Conservation (phyloP, 2,888 invertebrate species). For the Eilema griseolum region DNA sequence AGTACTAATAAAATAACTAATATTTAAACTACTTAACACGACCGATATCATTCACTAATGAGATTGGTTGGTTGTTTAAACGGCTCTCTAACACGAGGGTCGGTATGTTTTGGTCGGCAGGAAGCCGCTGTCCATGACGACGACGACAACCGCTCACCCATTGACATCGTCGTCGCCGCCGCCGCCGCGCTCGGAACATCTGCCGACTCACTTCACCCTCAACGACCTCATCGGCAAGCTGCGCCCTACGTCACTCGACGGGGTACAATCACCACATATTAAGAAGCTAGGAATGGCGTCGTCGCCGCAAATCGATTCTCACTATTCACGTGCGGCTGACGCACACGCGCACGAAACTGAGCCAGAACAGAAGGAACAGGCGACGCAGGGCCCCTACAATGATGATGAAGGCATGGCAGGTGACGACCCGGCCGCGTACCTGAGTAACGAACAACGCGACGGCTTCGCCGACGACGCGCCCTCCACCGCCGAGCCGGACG, state of each 20-base stretch:
- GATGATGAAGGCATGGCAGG: constrained; percentile 85
- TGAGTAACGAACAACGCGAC: constrained; percentile 73
- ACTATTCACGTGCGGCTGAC: constrained; percentile 86
- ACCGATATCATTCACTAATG: not conserved
- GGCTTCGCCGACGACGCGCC: constrained; percentile 81
- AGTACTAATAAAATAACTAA: constrained; percentile 36
- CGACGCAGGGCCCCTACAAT: constrained; percentile 89
- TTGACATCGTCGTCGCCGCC: constrained; percentile 86
- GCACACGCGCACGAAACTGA: constrained; percentile 80
- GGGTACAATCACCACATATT: constrained; percentile 81
- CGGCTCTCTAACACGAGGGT: constrained; percentile 77
- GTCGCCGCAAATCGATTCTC: constrained; percentile 87
- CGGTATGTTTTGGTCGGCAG: constrained; percentile 73
- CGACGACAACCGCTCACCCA: constrained; percentile 86
- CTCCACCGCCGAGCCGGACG: constrained; percentile 88
- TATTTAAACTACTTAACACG: constrained; percentile 12
- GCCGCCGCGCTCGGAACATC: constrained; percentile 85
- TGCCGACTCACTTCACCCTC: constrained; percentile 84
- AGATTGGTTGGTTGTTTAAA: constrained; percentile 42
- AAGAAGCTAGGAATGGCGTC: constrained; percentile 83
- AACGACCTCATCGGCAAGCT: constrained; percentile 87
- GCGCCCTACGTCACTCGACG: constrained; percentile 83
- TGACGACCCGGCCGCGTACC: constrained; percentile 85
- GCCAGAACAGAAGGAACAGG: constrained; percentile 77
- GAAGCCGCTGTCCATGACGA: constrained; percentile 86